phyloP scores from a whole-genome alignment of 2,797 vertebrate genomes.

The Phrynocephalus vlangalii region DNA sequence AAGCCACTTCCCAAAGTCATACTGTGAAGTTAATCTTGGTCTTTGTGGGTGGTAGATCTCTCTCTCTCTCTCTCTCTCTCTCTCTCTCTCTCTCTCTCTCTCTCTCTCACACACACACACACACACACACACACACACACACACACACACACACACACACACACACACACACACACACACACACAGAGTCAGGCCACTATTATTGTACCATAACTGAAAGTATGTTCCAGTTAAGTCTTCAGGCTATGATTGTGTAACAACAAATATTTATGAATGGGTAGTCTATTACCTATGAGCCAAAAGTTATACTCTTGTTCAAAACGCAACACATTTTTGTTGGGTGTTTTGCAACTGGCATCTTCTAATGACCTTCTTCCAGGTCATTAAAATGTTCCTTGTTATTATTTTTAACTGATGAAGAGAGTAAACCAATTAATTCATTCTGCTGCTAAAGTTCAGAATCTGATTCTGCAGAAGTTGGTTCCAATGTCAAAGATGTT shows the following conservation, averaged over 20 bases:
- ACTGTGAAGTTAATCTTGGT: constrained; percentile 22
- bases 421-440: neutral
- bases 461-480: neutral
- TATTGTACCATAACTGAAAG: neutral
- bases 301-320: neutral
- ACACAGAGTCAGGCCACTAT: neutral
- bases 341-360: neutral
- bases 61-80: neutral
- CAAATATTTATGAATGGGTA: neutral
- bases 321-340: neutral
- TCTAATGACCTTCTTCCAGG: neutral
- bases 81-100: too few species aligned
- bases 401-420: constrained; percentile 9
- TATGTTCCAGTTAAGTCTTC: constrained; percentile 4
- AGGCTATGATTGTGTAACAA: neutral
- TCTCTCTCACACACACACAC: too few species aligned
- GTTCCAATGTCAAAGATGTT: neutral
- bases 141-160: neutral
- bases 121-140: neutral
- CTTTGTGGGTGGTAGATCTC: constrained; percentile 15
- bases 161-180: too few species aligned
- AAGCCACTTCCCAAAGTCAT: constrained; percentile 29
- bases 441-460: neutral
- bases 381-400: neutral
- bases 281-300: constrained; percentile 21